Evolutionary conservation across 1,140 invertebrate genomes (phyloP), one percentile per base, ranked within the genome.

Genomic region (Neodiprion virginianus): DNA sequence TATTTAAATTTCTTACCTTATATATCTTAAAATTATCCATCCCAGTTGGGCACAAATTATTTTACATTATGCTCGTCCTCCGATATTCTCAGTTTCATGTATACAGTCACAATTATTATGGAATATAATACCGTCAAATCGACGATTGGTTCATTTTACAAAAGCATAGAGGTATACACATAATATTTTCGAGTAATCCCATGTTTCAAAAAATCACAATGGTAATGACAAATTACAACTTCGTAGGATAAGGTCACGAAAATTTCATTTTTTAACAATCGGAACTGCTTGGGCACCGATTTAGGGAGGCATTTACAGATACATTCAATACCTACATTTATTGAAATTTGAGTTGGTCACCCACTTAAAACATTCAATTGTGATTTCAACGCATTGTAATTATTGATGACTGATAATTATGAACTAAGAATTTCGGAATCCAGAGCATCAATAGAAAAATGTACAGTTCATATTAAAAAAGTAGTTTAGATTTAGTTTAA

Each of bases 381-480:
- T 40, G 28, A 40, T 40, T 40, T 40, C 5, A 40, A 5, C 1
- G 28, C 28, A 40, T 40, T 40, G 28, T 3, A 40, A 40, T 1
- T 40, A 40, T 40, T 40, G 28, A 40, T 40, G 28, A 40, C 28
- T 40, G 28, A 40, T 40, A 2, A 40, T 40, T 8, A 17, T 8
- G 53, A 7, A 61, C 48, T 71, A 49, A 12, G 48, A 71, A 71
- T 17, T 23, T 79, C 79, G 82, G 81, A 84, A 84, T 72, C 79
- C 84, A 84, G 79, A 72, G 73, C 75, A 79, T 80, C 74, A 70
- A 78, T 81, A 79, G 79, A 74, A 82, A 81, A 80, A 84, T 81
- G 82, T 79, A 70, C 81, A 75, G 72, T 74, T 79, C 82, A 69
- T 85, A 82, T 77, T 83, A 72, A 61, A 79, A 79, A 83, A 81